Evolutionary conservation across 2,888 invertebrate genomes (phyloP).

Genomic region (Prenolepis imparis): DNA sequence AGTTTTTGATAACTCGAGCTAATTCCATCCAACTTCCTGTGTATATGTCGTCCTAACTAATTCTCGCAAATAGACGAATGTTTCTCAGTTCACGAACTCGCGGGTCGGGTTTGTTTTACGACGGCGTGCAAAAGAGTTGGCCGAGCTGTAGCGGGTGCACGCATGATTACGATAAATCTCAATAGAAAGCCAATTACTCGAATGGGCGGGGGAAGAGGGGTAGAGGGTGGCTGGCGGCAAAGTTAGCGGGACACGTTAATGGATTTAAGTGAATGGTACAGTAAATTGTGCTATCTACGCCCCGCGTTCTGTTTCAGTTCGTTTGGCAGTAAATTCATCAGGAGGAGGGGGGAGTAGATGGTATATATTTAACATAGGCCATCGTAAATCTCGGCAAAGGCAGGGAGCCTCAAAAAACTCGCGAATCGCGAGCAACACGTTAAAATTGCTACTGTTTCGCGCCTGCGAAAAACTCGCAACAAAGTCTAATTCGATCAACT

Average conservation of each 20-base stretch:
- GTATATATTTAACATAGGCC: slow-evolving; percentile 68
- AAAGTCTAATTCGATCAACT: slow-evolving; percentile 48
- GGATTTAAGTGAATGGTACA: slow-evolving; percentile 77
- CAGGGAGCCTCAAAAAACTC: slow-evolving; percentile 32
- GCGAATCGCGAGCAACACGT: slow-evolving; percentile 3
- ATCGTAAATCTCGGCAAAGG: slow-evolving; percentile 65
- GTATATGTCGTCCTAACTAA: slow-evolving; percentile 1
- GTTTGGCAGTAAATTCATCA: slow-evolving; percentile 68
- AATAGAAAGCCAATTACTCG: slow-evolving; percentile 74
- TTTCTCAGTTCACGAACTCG: not conserved
- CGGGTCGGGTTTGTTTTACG: slow-evolving; percentile 50
- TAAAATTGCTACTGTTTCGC: slow-evolving; percentile 2
- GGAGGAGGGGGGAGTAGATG: not conserved
- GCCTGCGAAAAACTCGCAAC: slow-evolving; percentile 26
- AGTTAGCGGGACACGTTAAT: slow-evolving; percentile 73
- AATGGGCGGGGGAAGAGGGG: not conserved
- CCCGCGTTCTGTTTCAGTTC: slow-evolving; percentile 66
- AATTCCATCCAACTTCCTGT: not conserved
- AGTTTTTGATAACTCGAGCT: not conserved
- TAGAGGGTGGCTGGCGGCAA: slow-evolving; percentile 48
- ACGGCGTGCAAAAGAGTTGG: slow-evolving; percentile 58
- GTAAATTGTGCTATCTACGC: slow-evolving; percentile 73
- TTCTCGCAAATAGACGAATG: slow-evolving; percentile 11
- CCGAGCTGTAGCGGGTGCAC: slow-evolving; percentile 44
- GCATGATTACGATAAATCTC: slow-evolving; percentile 77